Evolutionary conservation across 2,888 invertebrate species (phyloP).

Genomic region (Argyra leucocephala): DNA sequence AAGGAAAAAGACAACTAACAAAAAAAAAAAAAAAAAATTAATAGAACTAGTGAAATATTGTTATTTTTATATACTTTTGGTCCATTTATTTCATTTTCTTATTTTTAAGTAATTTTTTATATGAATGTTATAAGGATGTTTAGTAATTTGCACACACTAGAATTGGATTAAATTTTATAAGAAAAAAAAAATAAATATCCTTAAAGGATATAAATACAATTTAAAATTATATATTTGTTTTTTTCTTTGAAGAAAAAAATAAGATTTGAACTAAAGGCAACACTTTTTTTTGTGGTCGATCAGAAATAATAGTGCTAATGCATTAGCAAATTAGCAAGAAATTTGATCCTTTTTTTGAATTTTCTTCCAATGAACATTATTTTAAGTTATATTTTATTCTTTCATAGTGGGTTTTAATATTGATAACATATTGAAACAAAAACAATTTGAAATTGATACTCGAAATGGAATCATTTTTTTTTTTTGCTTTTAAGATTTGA

Average conservation of each 20-base stretch:
- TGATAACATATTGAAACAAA: too few relatives aligned
- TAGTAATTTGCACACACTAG: not conserved
- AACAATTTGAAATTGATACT: too few relatives aligned
- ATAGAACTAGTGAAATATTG: slow-evolving; percentile 2
- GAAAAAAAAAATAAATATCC: not conserved
- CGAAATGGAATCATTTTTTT: too few relatives aligned
- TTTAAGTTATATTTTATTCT: too few relatives aligned
- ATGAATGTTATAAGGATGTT: not conserved
- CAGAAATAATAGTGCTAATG: slow-evolving; percentile 18
- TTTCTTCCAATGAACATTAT: not conserved
- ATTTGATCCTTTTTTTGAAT: slow-evolving; percentile 19
- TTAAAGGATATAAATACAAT: not conserved
- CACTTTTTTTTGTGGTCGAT: slow-evolving; percentile 8
- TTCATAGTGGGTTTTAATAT: too few relatives aligned
- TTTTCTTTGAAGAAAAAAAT: not conserved
- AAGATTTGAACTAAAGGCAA: not conserved
- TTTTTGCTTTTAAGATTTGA: too few relatives aligned
- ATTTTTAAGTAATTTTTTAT: not conserved
- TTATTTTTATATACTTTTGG: not conserved
- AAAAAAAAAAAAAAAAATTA: not conserved
- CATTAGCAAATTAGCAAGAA: slow-evolving; percentile 23
- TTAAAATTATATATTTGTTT: not conserved
- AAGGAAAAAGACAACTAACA: not conserved
- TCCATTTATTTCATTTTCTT: slow-evolving; percentile 1
- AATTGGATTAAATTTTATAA: too few relatives aligned